Conservation (phyloP, 2,888 invertebrate species). For the Copidosoma aretas region DNA sequence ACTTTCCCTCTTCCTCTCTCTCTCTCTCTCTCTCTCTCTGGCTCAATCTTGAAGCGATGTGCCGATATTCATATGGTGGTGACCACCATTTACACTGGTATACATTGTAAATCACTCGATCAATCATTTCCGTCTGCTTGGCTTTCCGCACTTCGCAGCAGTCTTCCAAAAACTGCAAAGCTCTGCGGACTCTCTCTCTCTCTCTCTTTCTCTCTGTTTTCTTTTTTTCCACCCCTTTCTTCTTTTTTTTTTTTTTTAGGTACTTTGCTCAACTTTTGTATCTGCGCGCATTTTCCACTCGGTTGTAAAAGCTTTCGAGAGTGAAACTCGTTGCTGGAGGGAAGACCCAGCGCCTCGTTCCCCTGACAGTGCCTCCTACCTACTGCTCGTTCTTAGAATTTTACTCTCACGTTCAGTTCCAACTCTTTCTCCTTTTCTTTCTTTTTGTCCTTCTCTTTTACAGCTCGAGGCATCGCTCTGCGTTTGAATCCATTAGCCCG, state of each 20-base stretch:
- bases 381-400: conserved; percentile 18
- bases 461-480: neutral
- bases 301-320: too few species aligned
- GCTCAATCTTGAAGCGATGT: conserved; percentile 28
- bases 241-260: too few species aligned
- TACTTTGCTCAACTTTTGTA: too few species aligned
- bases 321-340: too few species aligned
- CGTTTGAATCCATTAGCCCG: conserved; percentile 12
- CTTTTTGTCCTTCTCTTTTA: neutral
- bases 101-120: conserved; percentile 24
- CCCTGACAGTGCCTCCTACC: too few species aligned
- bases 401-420: neutral
- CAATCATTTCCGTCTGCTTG: conserved; percentile 14
- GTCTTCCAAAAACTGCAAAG: neutral
- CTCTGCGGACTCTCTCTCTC: neutral
- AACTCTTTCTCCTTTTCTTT: neutral
- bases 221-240: too few species aligned
- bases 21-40: neutral
- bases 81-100: neutral
- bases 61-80: conserved; percentile 33
- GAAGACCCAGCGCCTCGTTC: too few species aligned
- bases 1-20: neutral
- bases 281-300: too few species aligned
- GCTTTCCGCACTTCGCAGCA: too few species aligned
- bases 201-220: too few species aligned